phyloP scores from a whole-genome alignment of 2,113 vertebrate genomes.

The Nothoprocta perdicaria region DNA sequence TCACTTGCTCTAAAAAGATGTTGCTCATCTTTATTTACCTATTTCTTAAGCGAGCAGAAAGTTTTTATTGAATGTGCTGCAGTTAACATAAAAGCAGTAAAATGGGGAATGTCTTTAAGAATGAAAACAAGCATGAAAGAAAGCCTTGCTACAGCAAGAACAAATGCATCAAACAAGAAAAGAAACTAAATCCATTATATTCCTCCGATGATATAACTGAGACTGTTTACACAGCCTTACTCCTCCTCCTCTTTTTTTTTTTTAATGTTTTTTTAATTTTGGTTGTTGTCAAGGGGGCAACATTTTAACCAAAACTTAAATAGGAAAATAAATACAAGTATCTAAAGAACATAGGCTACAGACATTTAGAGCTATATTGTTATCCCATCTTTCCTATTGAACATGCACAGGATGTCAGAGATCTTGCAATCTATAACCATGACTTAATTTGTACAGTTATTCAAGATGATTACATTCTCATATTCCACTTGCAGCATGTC shows the following conservation, averaged over 20 bases:
- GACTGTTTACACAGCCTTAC: background rate
- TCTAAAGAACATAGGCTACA: background rate
- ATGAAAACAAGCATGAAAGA: background rate
- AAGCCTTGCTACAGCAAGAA: background rate
- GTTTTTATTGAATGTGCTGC: background rate
- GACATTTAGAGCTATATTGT: background rate
- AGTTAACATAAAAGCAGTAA: background rate
- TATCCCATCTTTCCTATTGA: background rate
- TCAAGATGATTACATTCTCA: background rate
- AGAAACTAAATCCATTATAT: background rate
- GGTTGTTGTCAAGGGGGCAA: background rate
- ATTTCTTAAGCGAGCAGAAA: background rate
- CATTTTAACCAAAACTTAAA: background rate
- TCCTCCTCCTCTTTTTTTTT: background rate
- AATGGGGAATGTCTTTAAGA: background rate
- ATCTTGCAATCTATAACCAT: background rate
- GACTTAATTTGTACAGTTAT: background rate
- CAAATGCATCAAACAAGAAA: background rate
- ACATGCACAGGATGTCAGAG: background rate
- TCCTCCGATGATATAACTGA: background rate
- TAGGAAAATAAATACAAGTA: rapidly evolving
- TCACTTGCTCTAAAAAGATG: background rate
- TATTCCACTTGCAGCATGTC: background rate
- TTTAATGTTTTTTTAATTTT: too few relatives aligned
- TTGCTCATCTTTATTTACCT: too few relatives aligned